These are phyloP conservation scores for Nomada fabriciana DNA, from an alignment of 2,888 invertebrate species.

Conservation along the genomic window DNA sequence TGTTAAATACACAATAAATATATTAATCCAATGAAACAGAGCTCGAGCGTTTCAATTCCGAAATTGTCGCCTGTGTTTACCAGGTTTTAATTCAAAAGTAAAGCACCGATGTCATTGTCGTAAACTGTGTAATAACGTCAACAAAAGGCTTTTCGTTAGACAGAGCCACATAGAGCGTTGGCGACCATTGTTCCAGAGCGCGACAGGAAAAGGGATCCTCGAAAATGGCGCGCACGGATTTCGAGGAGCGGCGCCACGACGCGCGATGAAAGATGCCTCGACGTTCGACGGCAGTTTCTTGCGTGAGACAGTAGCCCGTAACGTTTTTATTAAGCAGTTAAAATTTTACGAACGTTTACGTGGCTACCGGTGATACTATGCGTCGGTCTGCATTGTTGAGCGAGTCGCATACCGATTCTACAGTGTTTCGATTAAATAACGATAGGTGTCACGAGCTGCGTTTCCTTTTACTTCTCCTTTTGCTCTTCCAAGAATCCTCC, in stretches of 20 bases:
- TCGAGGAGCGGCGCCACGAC: constrained; percentile 47
- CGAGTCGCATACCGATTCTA: constrained; percentile 64
- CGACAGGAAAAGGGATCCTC: not conserved
- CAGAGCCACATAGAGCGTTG: not conserved
- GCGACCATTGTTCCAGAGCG: not conserved
- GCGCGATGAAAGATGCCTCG: constrained; percentile 50
- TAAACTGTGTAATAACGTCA: not conserved
- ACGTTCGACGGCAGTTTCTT: constrained; percentile 63
- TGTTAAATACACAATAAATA: not conserved
- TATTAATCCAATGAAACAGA: not conserved
- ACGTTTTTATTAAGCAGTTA: constrained; percentile 78
- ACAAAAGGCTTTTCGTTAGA: too few species aligned
- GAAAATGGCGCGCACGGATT: constrained; percentile 44
- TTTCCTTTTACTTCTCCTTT: constrained; percentile 26
- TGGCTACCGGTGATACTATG: constrained; percentile 50
- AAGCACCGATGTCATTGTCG: not conserved
- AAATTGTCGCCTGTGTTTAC: too few species aligned
- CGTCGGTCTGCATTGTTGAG: constrained; percentile 76
- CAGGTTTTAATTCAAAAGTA: not conserved
- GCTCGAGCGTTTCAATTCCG: not conserved
- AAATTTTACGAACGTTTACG: constrained; percentile 74
- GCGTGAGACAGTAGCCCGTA: constrained; percentile 74
- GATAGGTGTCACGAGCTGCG: constrained; percentile 77
- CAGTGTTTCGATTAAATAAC: constrained; percentile 69
- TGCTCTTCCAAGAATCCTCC: not conserved